Conservation (phyloP, 2,113 vertebrate genomes). For the Gorsachius goisagi region DNA sequence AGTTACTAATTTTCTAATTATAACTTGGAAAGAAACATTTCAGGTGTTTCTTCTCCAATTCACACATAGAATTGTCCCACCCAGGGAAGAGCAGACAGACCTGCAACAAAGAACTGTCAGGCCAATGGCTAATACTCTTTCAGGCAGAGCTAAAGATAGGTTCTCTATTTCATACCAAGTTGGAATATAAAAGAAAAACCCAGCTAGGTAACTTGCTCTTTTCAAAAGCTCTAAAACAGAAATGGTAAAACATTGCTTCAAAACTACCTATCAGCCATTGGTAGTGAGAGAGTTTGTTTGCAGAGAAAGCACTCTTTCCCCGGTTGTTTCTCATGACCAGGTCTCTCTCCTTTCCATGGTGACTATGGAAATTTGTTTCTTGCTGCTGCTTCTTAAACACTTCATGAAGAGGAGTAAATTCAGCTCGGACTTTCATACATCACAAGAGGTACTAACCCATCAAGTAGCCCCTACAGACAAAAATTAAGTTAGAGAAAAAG, state of each 20-base stretch:
- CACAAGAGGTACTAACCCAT: slow-evolving; percentile 83
- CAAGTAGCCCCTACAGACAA: slow-evolving; percentile 88
- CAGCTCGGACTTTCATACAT: background rate
- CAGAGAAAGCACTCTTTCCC: background rate
- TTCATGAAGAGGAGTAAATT: slow-evolving; percentile 45
- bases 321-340: background rate
- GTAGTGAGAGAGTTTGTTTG: background rate
- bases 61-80: background rate
- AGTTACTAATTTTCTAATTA: slow-evolving; percentile 1
- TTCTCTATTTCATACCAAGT: background rate
- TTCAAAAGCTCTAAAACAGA: background rate
- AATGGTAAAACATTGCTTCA: background rate
- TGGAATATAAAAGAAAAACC: background rate
- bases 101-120: slow-evolving; percentile 11
- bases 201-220: background rate
- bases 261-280: background rate
- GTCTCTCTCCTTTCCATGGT: background rate
- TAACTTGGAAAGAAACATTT: background rate
- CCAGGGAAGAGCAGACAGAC: background rate
- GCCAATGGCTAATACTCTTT: background rate
- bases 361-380: background rate
- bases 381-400: slow-evolving; percentile 13
- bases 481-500: background rate
- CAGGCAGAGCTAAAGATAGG: background rate
- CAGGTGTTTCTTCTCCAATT: background rate